phyloP scores from a whole-genome alignment of 2,888 invertebrate genomes.

The Penaeus monodon region DNA sequence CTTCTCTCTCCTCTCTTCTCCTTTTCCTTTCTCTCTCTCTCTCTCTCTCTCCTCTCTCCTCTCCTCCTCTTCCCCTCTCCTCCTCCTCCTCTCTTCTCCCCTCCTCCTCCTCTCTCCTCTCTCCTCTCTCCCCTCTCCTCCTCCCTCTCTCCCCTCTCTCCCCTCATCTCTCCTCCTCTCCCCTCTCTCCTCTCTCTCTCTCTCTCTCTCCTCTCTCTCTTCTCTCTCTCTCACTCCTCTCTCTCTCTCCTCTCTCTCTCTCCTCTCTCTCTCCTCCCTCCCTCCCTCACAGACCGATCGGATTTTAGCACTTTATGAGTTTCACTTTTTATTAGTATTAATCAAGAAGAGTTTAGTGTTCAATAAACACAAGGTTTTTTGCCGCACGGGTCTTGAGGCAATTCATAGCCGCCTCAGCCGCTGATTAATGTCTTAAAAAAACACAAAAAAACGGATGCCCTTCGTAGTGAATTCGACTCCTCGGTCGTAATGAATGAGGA shows the following conservation, averaged over 20 bases:
- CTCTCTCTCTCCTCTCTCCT: not conserved
- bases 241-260: not conserved
- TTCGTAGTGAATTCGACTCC: too few relatives aligned
- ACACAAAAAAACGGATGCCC: too few relatives aligned
- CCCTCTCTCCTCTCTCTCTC: not conserved
- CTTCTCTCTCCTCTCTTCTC: not conserved
- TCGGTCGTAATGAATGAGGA: too few relatives aligned
- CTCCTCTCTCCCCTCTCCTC: not conserved
- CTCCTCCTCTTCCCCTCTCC: not conserved
- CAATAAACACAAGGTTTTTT: too few relatives aligned
- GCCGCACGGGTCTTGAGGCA: too few relatives aligned
- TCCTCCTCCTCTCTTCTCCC: not conserved
- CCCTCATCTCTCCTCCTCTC: not conserved
- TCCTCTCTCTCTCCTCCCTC: not conserved
- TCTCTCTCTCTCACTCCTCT: not conserved
- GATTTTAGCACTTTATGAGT: too few relatives aligned
- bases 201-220: not conserved
- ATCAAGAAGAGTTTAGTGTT: too few relatives aligned
- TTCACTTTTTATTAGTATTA: too few relatives aligned
- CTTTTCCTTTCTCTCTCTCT: not conserved
- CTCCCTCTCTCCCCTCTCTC: not conserved
- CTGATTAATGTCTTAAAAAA: too few relatives aligned
- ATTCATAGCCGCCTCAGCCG: too few relatives aligned
- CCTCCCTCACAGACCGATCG: too few relatives aligned
- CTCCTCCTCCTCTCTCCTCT: too few relatives aligned